Conservation (phyloP, 2,888 invertebrate species). For the Crioceris asparagi region DNA sequence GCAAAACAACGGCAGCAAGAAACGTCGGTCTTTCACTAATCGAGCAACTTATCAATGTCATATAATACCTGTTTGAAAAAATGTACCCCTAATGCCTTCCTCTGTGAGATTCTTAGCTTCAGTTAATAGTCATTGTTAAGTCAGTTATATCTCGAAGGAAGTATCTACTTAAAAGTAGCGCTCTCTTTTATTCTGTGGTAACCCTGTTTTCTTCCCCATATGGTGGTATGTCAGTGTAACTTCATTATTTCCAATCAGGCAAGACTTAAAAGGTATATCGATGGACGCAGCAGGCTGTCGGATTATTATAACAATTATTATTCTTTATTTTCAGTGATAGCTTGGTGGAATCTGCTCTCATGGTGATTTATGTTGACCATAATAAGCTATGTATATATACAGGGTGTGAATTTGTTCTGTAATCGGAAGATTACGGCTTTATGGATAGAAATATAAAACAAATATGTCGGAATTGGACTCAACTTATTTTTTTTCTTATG, state of each 20-base stretch:
- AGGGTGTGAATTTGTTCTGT: too few relatives aligned
- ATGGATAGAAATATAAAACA: too few relatives aligned
- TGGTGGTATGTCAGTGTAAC: background rate
- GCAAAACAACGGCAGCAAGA: constrained; percentile 9
- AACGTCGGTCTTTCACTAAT: constrained; percentile 11
- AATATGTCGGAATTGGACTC: too few relatives aligned
- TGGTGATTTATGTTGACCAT: background rate
- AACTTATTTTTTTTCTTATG: too few relatives aligned
- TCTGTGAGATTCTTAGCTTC: constrained; percentile 12
- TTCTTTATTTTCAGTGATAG: too few relatives aligned
- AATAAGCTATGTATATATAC: too few relatives aligned
- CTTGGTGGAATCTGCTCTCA: too few relatives aligned
- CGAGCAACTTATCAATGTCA: constrained; percentile 15
- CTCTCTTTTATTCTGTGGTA: background rate
- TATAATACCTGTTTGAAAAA: constrained; percentile 11
- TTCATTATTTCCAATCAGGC: too few relatives aligned
- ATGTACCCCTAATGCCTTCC: constrained; percentile 14
- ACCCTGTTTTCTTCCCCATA: background rate
- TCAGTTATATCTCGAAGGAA: constrained; percentile 9
- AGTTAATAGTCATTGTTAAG: constrained; percentile 12
- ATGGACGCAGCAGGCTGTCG: too few relatives aligned
- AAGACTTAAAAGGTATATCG: too few relatives aligned
- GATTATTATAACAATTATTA: too few relatives aligned
- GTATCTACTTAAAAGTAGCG: constrained; percentile 4
- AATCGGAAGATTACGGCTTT: too few relatives aligned